Conservation (phyloP, 2,797 vertebrate genomes). For the Pelobates cultripes region DNA sequence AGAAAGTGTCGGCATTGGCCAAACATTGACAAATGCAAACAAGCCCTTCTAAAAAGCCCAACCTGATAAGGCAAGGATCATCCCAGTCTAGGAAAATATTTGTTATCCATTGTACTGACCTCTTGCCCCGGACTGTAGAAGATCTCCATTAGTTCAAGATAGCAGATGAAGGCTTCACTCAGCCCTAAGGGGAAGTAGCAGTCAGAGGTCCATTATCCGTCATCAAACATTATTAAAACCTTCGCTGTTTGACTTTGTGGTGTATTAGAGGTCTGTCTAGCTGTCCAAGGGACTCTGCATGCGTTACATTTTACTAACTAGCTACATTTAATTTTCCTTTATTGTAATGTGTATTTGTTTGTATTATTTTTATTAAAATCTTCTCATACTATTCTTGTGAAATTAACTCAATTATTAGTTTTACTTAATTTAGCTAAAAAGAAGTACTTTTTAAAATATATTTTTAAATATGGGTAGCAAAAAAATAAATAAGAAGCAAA, state of each 20-base stretch:
- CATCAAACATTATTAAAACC: constrained; percentile 69
- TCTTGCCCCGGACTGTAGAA: constrained; percentile 63
- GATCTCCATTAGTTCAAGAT: constrained; percentile 64
- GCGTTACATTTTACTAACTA: too few relatives aligned
- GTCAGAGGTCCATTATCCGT: constrained; percentile 71
- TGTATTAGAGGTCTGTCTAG: neutral
- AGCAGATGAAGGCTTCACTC: constrained; percentile 83
- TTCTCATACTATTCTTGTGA: too few relatives aligned
- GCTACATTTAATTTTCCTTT: too few relatives aligned
- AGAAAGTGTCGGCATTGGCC: constrained; percentile 86
- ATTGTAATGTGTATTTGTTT: too few relatives aligned
- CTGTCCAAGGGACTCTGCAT: too few relatives aligned
- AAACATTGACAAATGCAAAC: constrained; percentile 81
- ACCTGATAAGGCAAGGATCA: constrained; percentile 80
- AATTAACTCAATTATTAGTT: too few relatives aligned
- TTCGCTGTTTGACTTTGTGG: constrained; percentile 10
- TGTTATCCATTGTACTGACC: constrained; percentile 75
- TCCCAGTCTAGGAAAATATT: constrained; percentile 44
- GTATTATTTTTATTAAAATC: too few relatives aligned
- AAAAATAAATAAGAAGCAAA: neutral
- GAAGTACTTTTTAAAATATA: too few relatives aligned
- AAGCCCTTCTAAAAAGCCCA: constrained; percentile 70
- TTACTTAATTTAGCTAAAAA: too few relatives aligned
- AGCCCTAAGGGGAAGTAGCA: constrained; percentile 64
- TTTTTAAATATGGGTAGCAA: too few relatives aligned